These are phyloP conservation scores for Chrysolina americana DNA, from an alignment of 2,888 invertebrate species.

Conservation along the genomic window DNA sequence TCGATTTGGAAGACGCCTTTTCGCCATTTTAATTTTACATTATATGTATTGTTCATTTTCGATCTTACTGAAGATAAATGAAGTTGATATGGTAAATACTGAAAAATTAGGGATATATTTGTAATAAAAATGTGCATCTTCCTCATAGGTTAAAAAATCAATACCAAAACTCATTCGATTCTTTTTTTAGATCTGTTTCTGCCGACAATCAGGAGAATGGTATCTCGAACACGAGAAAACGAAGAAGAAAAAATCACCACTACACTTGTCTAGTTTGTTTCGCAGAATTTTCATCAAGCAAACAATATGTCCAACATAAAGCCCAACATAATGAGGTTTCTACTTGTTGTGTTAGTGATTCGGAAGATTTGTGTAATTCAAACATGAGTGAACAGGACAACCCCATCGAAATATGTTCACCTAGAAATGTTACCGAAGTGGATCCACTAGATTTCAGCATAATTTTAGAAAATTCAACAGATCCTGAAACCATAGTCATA, in stretches of 20 bases:
- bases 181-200: neutral
- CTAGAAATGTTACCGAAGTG: neutral
- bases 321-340: neutral
- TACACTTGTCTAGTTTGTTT: conserved; percentile 1
- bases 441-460: conserved; percentile 21
- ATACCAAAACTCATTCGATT: neutral
- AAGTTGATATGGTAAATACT: too few relatives aligned
- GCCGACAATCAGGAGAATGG: neutral
- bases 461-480: conserved; percentile 2
- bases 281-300: neutral
- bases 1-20: too few relatives aligned
- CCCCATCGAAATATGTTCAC: neutral
- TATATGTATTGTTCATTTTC: too few relatives aligned
- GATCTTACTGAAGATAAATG: too few relatives aligned
- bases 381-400: neutral
- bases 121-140: neutral
- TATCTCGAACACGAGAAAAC: neutral
- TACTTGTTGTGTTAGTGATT: neutral
- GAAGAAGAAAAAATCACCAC: neutral
- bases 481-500: conserved; percentile 8
- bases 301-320: neutral
- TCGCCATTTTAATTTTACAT: too few relatives aligned
- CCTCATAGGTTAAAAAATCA: neutral
- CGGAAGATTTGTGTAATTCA: neutral
- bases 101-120: too few relatives aligned